A percentile compares a stretch with the other conserved stretches of the same genome.
phyloP scores from a whole-genome alignment of 2,797 vertebrate genomes.

The Dicrostonyx torquatus region DNA sequence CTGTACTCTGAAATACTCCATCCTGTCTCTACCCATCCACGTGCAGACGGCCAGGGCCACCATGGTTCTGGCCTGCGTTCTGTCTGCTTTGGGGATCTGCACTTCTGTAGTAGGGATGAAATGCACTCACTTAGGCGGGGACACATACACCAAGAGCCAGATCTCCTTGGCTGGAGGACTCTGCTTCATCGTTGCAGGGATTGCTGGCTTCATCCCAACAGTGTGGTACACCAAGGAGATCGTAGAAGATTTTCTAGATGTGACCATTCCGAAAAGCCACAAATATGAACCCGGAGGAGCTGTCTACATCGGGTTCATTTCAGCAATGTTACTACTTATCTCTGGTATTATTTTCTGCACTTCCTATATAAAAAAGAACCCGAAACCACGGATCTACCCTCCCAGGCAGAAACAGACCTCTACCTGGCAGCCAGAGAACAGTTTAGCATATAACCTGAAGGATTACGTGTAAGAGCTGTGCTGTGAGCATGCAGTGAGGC shows the following conservation, averaged over 20 bases:
- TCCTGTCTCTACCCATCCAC: constrained; percentile 90
- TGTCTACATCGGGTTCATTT: constrained; percentile 92
- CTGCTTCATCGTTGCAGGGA: constrained; percentile 91
- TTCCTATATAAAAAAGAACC: constrained; percentile 88
- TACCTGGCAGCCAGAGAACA: constrained; percentile 75
- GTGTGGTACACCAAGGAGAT: constrained; percentile 95
- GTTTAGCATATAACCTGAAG: constrained; percentile 82
- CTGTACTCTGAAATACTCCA: constrained; percentile 92
- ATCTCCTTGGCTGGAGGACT: constrained; percentile 91
- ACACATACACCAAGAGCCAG: constrained; percentile 89
- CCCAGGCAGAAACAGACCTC: constrained; percentile 83
- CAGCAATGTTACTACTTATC: constrained; percentile 91
- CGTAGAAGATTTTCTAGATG: constrained; percentile 90
- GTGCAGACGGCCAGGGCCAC: constrained; percentile 91
- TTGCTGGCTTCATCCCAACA: constrained; percentile 90
- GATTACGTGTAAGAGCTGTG: constrained; percentile 85
- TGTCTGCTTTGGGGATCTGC: constrained; percentile 91
- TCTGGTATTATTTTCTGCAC: constrained; percentile 92
- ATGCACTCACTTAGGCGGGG: constrained; percentile 93
- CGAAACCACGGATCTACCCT: constrained; percentile 80
- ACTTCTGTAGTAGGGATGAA: constrained; percentile 92
- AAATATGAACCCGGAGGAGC: constrained; percentile 94
- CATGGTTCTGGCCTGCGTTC: constrained; percentile 93
- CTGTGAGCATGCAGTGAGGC: neutral
- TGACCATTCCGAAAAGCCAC: constrained; percentile 90